Base-by-base conservation (phyloP, 1,140 invertebrate species). In the Plectus sambesii region DNA sequence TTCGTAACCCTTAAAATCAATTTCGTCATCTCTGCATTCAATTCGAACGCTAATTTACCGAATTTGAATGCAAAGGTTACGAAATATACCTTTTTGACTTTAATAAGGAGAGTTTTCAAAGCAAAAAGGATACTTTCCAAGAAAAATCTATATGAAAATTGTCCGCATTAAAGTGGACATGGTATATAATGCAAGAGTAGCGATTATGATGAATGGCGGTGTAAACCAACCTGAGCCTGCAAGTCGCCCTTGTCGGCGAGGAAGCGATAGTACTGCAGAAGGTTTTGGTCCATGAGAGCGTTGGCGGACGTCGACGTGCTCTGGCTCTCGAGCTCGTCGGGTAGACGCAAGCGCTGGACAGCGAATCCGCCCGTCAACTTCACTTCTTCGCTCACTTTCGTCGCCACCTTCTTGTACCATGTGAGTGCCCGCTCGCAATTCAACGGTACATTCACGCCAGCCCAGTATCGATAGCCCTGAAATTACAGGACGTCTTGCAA, bases 201-300 rank as follows among this genome's bases (percentile, higher is more conserved):
- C n/a, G n/a, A n/a, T n/a, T n/a, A n/a, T n/a, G n/a, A n/a, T n/a
- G n/a, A n/a, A n/a, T n/a, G n/a, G n/a, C n/a, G n/a, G n/a, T n/a
- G n/a, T n/a, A n/a, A n/a, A n/a, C 2, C 50, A 47, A 42, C 26
- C 51, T 51, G 44, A 17, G 92, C 90, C 67, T 93, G 87, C n/a
- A 92, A 82, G 70, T 97, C 92, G 2, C 92, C 92, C 66, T 96
- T 93, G 67, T 97, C 89, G 9, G 92, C 93, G 49, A 97, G 71
- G 58, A 78, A 77, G 70, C 96, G 87, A 75, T 97, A 98, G 73
- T 98, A 98, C 62, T 96, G 87, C 51, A 97, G 84, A 36, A 96
- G 78, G 74, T 97, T 90, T 58, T 87, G 85, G 72, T 97, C 90
- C 20, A 94, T 74, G 27, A 86, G 82, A 43, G 68, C 62, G 23